phyloP scores from a whole-genome alignment of 2,797 vertebrate genomes.

The Ispidina lecontei region DNA sequence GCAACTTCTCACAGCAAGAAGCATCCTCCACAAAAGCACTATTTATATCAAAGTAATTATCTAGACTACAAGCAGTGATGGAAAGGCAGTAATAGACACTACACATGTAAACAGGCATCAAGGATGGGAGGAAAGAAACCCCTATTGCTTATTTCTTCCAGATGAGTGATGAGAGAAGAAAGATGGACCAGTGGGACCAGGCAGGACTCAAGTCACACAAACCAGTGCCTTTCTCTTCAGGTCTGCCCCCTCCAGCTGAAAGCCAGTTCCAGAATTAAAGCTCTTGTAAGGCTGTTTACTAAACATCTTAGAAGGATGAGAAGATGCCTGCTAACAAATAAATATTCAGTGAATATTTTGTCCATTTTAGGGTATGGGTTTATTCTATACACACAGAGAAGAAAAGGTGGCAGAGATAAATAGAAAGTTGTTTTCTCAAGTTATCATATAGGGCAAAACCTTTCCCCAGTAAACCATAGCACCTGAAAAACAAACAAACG shows the following conservation, averaged over 20 bases:
- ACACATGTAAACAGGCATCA: background rate
- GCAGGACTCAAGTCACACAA: background rate
- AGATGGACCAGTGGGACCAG: background rate
- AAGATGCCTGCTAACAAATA: background rate
- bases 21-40: background rate
- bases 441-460: background rate
- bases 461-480: background rate
- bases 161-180: background rate
- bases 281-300: background rate
- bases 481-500: background rate
- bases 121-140: background rate
- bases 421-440: background rate
- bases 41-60: background rate
- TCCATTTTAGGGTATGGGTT: background rate
- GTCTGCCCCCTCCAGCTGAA: fast-evolving
- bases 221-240: background rate
- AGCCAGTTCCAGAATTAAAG: background rate
- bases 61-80: background rate
- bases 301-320: background rate
- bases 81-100: background rate
- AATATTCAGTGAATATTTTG: background rate
- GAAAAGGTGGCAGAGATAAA: background rate
- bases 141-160: background rate
- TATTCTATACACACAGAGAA: background rate
- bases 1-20: background rate